Percentiles rank a stretch among this genome's conserved stretches.
Evolutionary conservation across 1,140 invertebrate species (phyloP).

Genomic region (Drosophila pruinosa): DNA sequence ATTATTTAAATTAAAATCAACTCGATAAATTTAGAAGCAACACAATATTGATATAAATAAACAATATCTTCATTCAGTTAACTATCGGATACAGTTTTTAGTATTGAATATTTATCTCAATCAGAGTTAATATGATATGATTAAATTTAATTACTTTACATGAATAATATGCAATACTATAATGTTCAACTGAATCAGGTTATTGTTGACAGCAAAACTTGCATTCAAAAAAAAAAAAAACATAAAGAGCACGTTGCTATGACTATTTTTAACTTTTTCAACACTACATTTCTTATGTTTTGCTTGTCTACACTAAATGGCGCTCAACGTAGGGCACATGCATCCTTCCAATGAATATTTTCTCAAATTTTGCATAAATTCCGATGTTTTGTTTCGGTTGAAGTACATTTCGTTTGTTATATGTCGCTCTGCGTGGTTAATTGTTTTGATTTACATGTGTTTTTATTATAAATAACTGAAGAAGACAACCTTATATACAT

Average conservation of each 20-base stretch:
- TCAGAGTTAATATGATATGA: too few species aligned
- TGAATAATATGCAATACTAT: too few species aligned
- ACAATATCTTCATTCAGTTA: background rate
- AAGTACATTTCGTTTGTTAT: slow-evolving; percentile 20
- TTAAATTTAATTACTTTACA: too few species aligned
- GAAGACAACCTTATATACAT: background rate
- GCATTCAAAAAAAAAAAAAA: background rate
- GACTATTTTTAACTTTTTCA: background rate
- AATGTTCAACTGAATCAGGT: too few species aligned
- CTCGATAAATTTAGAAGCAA: background rate
- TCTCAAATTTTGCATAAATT: slow-evolving; percentile 10
- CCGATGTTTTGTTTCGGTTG: background rate
- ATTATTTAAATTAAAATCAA: slow-evolving; percentile 9
- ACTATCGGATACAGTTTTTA: too few species aligned
- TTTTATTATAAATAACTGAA: slow-evolving; percentile 24
- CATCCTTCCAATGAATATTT: background rate
- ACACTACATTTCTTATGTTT: background rate
- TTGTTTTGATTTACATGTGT: slow-evolving; percentile 70
- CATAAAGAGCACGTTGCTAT: background rate
- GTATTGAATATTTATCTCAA: too few species aligned
- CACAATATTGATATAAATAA: background rate
- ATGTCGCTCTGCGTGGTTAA: slow-evolving; percentile 61
- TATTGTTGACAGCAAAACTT: too few species aligned
- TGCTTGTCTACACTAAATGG: background rate
- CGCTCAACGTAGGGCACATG: background rate